A percentile compares a stretch with the other conserved stretches of the same genome.
phyloP scores from a whole-genome alignment of 2,113 vertebrate species.

The Gulo gulo region DNA sequence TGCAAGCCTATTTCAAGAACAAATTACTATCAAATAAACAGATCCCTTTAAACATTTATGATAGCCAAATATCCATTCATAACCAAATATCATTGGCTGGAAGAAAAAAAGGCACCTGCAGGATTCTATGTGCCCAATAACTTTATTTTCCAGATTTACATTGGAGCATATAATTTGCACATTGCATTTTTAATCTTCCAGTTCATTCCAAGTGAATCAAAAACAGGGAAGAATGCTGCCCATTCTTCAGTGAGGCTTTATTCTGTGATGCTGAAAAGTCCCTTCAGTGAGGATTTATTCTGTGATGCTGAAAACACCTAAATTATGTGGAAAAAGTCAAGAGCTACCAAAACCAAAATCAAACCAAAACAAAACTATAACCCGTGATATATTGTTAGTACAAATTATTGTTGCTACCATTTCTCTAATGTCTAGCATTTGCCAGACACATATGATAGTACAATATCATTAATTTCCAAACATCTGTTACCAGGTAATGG shows the following conservation, averaged over 20 bases:
- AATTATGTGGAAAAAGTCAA: not conserved
- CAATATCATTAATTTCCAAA: not conserved
- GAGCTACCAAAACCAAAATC: not conserved
- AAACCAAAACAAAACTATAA: not conserved
- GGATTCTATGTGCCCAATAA: not conserved
- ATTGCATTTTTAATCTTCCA: not conserved
- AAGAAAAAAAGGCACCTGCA: not conserved
- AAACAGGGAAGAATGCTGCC: not conserved
- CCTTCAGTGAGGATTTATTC: not conserved
- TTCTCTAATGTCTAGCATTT: not conserved
- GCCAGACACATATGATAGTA: not conserved
- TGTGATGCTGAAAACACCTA: not conserved
- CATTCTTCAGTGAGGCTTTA: not conserved
- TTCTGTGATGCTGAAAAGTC: not conserved
- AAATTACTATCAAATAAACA: conserved; percentile 14
- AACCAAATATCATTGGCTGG: not conserved
- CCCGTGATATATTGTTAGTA: not conserved
- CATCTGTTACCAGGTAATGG: not conserved
- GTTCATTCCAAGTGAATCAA: not conserved
- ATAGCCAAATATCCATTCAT: not conserved
- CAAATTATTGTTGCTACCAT: not conserved
- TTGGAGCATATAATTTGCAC: not conserved
- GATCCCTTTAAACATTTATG: conserved; percentile 39
- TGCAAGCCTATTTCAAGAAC: not conserved
- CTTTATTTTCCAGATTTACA: not conserved